These are phyloP conservation scores for Coleophora flavipennella DNA, from an alignment of 2,888 invertebrate genomes.

Conservation along the genomic window DNA sequence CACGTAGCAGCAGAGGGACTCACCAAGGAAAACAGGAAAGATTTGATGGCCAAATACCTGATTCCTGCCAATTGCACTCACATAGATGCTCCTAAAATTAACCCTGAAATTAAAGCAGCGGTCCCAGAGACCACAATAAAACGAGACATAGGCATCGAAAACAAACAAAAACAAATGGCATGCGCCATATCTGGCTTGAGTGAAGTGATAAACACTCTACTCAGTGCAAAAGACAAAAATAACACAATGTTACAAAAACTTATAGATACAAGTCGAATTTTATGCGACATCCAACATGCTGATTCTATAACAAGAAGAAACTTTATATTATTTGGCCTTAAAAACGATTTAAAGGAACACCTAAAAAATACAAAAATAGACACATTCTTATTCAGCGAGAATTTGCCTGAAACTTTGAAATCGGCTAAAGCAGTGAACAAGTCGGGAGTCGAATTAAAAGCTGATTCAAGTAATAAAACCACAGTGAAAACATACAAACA, in stretches of 20 bases:
- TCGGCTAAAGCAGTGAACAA: slow-evolving; percentile 5
- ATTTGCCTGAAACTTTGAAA: slow-evolving; percentile 5
- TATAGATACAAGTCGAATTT: slow-evolving; percentile 5
- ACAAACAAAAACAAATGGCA: slow-evolving; percentile 6
- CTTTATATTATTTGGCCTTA: slow-evolving; percentile 1
- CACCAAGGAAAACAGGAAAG: slow-evolving; percentile 1
- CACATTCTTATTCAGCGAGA: slow-evolving; percentile 3
- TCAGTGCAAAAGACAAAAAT: slow-evolving; percentile 3
- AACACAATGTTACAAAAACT: not conserved
- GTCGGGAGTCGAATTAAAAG: slow-evolving; percentile 3
- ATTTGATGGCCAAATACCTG: slow-evolving; percentile 1
- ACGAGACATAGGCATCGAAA: slow-evolving; percentile 7
- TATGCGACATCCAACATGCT: slow-evolving; percentile 6
- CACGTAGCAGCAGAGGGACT: slow-evolving; percentile 1
- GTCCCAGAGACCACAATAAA: not conserved
- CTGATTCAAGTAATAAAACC: too few relatives aligned
- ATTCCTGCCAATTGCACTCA: not conserved
- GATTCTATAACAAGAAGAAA: slow-evolving; percentile 5
- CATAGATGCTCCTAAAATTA: slow-evolving; percentile 2
- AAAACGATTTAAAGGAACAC: slow-evolving; percentile 7
- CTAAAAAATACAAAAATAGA: slow-evolving; percentile 3
- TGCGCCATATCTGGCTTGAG: slow-evolving; percentile 4
- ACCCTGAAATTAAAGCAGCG: slow-evolving; percentile 6
- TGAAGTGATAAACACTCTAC: not conserved
- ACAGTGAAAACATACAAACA: not conserved